These are phyloP conservation scores for Hemibates koningsi DNA, from an alignment of 2,113 vertebrate species.

Conservation along the genomic window DNA sequence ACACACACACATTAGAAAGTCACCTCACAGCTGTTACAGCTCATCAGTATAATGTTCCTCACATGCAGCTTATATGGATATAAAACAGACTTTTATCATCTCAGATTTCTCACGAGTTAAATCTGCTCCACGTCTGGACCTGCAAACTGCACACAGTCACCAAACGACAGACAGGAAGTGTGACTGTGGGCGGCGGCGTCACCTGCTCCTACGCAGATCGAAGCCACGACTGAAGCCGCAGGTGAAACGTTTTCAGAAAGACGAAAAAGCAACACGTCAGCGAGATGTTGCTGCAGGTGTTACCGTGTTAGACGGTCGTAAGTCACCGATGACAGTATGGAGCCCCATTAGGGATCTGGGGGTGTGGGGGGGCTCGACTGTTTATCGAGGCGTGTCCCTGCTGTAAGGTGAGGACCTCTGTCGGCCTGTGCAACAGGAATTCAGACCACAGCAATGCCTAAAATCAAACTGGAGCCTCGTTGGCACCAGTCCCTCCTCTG, in stretches of 20 bases:
- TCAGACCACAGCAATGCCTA: background rate
- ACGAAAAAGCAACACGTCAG: background rate
- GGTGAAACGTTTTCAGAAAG: background rate
- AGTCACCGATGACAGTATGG: background rate
- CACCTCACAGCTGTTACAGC: background rate
- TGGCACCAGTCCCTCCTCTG: background rate
- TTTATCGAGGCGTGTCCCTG: background rate
- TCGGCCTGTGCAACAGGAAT: background rate
- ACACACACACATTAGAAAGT: background rate
- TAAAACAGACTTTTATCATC: background rate
- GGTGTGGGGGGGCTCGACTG: background rate
- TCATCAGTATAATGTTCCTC: background rate
- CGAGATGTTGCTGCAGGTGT: background rate
- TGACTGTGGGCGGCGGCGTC: background rate
- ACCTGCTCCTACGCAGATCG: background rate
- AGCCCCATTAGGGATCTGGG: background rate
- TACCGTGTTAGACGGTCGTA: background rate
- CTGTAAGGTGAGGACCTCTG: background rate
- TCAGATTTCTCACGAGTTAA: background rate
- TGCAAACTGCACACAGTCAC: background rate
- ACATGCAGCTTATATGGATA: background rate
- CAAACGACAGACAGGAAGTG: background rate
- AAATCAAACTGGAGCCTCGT: background rate
- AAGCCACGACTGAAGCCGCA: background rate
- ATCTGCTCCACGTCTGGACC: background rate